Base-by-base conservation (phyloP, 2,797 vertebrate species). In the Jordanella pulchra region DNA sequence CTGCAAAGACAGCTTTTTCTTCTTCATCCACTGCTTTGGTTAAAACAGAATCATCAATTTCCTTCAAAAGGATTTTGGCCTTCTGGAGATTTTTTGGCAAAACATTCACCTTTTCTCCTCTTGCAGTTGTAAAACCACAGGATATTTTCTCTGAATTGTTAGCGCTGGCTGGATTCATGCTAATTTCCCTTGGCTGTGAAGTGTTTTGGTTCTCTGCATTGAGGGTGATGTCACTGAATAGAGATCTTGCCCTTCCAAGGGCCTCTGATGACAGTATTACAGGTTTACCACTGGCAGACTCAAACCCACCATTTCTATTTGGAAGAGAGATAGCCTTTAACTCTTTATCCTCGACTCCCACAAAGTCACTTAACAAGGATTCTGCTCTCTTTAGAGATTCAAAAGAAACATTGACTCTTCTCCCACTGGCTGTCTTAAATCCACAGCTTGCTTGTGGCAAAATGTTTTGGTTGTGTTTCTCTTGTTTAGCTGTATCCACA, bases 351-450 rank as follows among this genome's bases (percentile, higher is more conserved):
- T 64, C 64, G 65, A 50, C 39, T 65, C 69, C 66, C 54, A 71
- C 72, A 54, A 63, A 79, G n/a, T 87, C 77, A 67, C 30, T 76
- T 3, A 92, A 64, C 68, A 96, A 65, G 30, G 74, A 73, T 42
- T 94, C 95, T 70, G 94, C 95, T 90, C 93, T 96, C 65, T 93
- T 71, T n/a, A 96, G 88, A 47, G 95, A 92, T 60, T 80, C 87
- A 84, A 93, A 85, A 77, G 96, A 96, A 76, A 96, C 14, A 0
- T 66, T 17, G 7, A 96, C 92, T 17, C 72, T 84, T 84, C 95
- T 96, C 55, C 95, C 95, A 85, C 93, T 93, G 74, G 95, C 95
- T 48, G 75, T 90, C 67, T 88, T 80, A 88, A 91, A 92, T 55
- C 86, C 88, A 58, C n/a, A 6, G 0, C 21, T 77, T 17, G 64